These are phyloP conservation scores for Epinephelus awoara DNA, from an alignment of 2,797 vertebrate species.

Conservation along the genomic window DNA sequence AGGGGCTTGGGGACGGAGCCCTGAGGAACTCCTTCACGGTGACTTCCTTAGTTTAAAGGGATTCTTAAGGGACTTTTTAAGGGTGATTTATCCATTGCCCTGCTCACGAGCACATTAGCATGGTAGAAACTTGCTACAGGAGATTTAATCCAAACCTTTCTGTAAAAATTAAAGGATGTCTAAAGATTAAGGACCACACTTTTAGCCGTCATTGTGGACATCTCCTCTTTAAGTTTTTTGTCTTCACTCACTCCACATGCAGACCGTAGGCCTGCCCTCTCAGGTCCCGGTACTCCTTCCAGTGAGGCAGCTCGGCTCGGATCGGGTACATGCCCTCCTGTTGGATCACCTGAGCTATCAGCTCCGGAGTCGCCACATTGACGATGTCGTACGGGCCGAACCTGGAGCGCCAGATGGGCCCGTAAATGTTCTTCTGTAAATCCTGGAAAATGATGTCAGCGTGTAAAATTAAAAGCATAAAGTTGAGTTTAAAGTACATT, in stretches of 20 bases:
- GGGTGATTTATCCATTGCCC: neutral
- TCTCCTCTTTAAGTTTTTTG: too few species aligned
- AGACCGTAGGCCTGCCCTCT: slow-evolving; percentile 85
- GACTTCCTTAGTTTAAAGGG: neutral
- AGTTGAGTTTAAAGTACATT: too few species aligned
- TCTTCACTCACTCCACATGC: slow-evolving; percentile 82
- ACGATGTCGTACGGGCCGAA: slow-evolving; percentile 81
- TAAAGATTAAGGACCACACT: too few species aligned
- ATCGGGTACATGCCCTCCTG: slow-evolving; percentile 86
- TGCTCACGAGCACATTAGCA: too few species aligned
- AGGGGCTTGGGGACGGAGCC: neutral
- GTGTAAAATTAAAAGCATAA: neutral
- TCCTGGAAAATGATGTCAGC: slow-evolving; percentile 53
- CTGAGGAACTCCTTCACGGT: neutral
- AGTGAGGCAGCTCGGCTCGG: slow-evolving; percentile 80
- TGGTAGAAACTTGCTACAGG: neutral
- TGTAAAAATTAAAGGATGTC: too few species aligned
- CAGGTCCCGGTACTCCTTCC: slow-evolving; percentile 87
- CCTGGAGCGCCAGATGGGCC: slow-evolving; percentile 85
- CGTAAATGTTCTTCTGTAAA: slow-evolving; percentile 78
- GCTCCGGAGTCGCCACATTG: slow-evolving; percentile 83
- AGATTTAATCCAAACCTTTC: neutral
- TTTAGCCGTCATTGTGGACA: neutral
- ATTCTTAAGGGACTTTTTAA: neutral
- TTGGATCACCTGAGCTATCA: slow-evolving; percentile 83